A percentile compares a stretch with the other conserved stretches of the same genome.
Conservation (phyloP, 2,113 vertebrate species). For the Petrocephalus microphthalmus region DNA sequence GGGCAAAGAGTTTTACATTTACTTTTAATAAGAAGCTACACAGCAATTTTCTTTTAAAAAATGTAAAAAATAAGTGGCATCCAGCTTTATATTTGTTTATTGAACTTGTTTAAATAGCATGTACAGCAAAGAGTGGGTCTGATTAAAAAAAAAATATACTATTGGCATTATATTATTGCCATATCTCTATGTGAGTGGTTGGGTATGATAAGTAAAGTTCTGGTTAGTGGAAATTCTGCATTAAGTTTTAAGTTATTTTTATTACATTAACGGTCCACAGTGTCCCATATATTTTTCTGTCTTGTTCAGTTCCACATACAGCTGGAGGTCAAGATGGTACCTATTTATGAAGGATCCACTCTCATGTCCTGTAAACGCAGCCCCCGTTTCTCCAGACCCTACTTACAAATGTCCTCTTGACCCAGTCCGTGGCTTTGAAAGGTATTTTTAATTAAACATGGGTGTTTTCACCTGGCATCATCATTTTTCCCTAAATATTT, state of each 20-base stretch:
- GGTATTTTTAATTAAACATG: not conserved
- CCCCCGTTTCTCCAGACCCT: no score
- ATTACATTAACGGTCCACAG: not conserved
- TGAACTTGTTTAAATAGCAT: not conserved
- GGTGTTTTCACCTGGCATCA: no score
- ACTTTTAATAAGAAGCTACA: constrained; percentile 61
- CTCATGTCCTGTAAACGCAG: not conserved
- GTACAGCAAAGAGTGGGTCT: not conserved
- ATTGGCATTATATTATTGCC: no score
- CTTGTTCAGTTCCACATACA: not conserved
- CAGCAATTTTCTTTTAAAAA: constrained; percentile 58
- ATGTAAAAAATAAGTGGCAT: not conserved
- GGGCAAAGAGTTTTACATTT: not conserved
- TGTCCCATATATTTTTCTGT: not conserved
- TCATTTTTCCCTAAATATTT: not conserved
- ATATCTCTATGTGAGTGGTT: not conserved
- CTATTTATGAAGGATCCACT: not conserved
- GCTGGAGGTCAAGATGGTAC: not conserved
- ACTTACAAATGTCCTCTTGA: not conserved
- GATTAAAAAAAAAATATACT: not conserved
- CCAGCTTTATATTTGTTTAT: not conserved
- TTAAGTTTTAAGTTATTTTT: not conserved
- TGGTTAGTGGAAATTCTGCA: not conserved
- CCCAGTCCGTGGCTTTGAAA: not conserved
- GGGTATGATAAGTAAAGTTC: not conserved